A percentile compares a stretch with the other conserved stretches of the same genome.
Conservation (phyloP, 2,888 invertebrate genomes). For the Dastarcus helophoroides region DNA sequence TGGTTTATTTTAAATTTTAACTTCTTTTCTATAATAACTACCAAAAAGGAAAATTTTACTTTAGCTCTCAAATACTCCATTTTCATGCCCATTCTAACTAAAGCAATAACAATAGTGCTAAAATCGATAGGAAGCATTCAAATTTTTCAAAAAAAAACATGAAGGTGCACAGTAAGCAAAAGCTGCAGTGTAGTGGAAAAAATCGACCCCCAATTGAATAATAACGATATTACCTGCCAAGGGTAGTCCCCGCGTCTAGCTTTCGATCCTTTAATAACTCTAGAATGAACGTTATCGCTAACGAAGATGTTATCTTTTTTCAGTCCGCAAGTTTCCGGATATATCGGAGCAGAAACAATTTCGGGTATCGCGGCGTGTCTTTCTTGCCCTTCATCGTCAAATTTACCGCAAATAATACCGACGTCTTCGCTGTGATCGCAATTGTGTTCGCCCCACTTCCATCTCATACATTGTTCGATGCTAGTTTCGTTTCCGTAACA, state of each 20-base stretch:
- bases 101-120: too few relatives aligned
- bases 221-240: slow-evolving; percentile 68
- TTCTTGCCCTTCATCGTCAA: slow-evolving; percentile 29
- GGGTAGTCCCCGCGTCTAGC: slow-evolving; percentile 57
- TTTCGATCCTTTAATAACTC: slow-evolving; percentile 50
- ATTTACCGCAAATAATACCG: slow-evolving; percentile 33
- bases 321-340: slow-evolving; percentile 40
- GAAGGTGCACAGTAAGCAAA: too few relatives aligned
- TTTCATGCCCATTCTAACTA: too few relatives aligned
- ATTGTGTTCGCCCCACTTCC: slow-evolving; percentile 58
- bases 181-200: too few relatives aligned
- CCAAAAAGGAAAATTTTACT: too few relatives aligned
- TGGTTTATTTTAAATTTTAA: too few relatives aligned
- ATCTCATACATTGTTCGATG: slow-evolving; percentile 52
- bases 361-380: slow-evolving; percentile 14
- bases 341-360: slow-evolving; percentile 7
- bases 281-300: slow-evolving; percentile 37
- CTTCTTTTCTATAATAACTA: too few relatives aligned
- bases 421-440: slow-evolving; percentile 66
- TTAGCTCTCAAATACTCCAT: too few relatives aligned
- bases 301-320: slow-evolving; percentile 38
- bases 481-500: slow-evolving; percentile 56
- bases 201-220: too few relatives aligned
- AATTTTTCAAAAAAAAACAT: too few relatives aligned
- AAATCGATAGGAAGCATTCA: too few relatives aligned